Evolutionary conservation across 2,113 vertebrate genomes (phyloP).

Genomic region (Rattus norvegicus): DNA sequence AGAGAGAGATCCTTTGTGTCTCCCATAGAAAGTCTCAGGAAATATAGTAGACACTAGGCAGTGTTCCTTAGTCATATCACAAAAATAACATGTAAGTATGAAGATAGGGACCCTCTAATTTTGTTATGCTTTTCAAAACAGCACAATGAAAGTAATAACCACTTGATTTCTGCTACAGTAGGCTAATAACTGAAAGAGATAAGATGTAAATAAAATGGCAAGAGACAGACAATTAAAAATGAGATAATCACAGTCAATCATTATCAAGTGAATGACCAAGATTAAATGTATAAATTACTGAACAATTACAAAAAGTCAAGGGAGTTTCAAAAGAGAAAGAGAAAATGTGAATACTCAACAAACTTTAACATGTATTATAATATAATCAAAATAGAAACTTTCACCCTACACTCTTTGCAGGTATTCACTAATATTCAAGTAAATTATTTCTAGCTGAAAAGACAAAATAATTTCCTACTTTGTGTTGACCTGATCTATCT

Average conservation of each 20-base stretch:
- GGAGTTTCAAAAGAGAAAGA: neutral
- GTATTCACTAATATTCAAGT: neutral
- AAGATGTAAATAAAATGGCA: neutral
- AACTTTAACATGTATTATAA: neutral
- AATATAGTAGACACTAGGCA: neutral
- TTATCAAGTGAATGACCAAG: neutral
- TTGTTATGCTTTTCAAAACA: neutral
- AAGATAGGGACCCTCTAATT: neutral
- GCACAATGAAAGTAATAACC: neutral
- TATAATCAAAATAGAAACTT: neutral
- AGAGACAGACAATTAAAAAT: neutral
- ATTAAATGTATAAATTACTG: neutral
- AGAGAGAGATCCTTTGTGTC: too few relatives aligned
- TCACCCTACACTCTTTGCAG: neutral
- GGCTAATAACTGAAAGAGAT: neutral
- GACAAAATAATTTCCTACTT: neutral
- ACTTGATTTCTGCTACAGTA: neutral
- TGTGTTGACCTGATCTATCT: neutral
- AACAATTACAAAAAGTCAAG: neutral
- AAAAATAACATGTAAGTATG: neutral
- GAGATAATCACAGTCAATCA: neutral
- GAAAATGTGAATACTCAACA: neutral
- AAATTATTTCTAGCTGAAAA: conserved; percentile 42
- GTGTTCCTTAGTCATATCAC: neutral
- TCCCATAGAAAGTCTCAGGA: neutral